Evolutionary conservation across 1,140 invertebrate species (phyloP), one percentile per base, ranked within the genome.

Genomic region (Myzus persicae): DNA sequence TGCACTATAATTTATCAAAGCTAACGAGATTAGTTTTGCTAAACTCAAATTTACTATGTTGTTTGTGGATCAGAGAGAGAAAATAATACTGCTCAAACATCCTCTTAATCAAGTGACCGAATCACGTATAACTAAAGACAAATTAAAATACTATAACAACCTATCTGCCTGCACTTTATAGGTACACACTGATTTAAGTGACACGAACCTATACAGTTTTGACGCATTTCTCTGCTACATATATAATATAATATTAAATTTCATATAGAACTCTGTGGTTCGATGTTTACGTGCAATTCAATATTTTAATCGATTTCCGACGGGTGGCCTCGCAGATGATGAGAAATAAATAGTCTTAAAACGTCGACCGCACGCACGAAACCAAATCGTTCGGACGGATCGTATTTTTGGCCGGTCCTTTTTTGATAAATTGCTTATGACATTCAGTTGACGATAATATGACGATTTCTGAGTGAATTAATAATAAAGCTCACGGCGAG

Each of bases 391-490:
- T 54, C 48, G 9, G 22, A 24, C 48, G 88, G 88, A 89, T 89
- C 88, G 88, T 54, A 90, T 92, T 92, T 92, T 92, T 92, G 91
- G 59, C 91, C 91, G 18, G 76, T 81, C n/a, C 31, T 44, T n/a
- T 76, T 82, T 44, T 51, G 44, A 92, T 51, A 36, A 92, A 92
- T 82, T 82, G 91, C 76, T 92, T 84, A 92, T 84, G 91, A 92
- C 91, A 84, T 92, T 92, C n/a, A 7, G 91, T 92, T 82, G 91
- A 92, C 91, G 59, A 92, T 92, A 92, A 92, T 84, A 84, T 84
- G 91, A 92, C 91, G 91, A 92, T 92, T 92, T 82, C 91, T 48
- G 59, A 92, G 91, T 92, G 91, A 92, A 92, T 92, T 92, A 92
- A 92, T 92, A 92, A 82, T 92, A 92, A 91, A 92, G 67, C n/a